Conservation (phyloP, 1,140 invertebrate species). For the Adoxophyes honmai region DNA sequence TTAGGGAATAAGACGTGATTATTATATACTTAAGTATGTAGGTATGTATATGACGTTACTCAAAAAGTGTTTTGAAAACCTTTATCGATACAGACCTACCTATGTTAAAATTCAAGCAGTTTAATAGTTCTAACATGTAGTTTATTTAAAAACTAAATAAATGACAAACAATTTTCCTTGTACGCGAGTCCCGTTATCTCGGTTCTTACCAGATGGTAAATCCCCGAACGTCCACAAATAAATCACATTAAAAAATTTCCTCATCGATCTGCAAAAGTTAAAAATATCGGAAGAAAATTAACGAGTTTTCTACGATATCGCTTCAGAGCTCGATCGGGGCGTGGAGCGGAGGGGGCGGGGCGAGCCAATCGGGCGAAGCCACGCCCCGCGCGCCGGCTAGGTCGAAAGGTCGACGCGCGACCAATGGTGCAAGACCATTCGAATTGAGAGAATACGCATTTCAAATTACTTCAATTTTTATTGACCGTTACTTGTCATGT, state of each 20-base stretch:
- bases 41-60: too few relatives aligned
- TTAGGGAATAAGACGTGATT: too few relatives aligned
- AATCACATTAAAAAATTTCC: too few relatives aligned
- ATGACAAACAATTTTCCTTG: neutral
- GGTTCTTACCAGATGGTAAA: too few relatives aligned
- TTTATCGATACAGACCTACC: too few relatives aligned
- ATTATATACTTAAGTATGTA: too few relatives aligned
- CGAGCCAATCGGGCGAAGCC: constrained; percentile 63
- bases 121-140: too few relatives aligned
- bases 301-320: constrained; percentile 11
- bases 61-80: too few relatives aligned
- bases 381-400: constrained; percentile 55
- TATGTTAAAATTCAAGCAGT: too few relatives aligned
- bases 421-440: constrained; percentile 45
- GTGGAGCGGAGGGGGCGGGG: constrained; percentile 41
- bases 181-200: neutral
- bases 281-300: constrained; percentile 11
- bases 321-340: constrained; percentile 38
- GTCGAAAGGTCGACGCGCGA: constrained; percentile 64
- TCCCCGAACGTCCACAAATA: too few relatives aligned
- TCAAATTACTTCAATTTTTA: neutral
- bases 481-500: too few relatives aligned
- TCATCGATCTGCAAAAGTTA: neutral
- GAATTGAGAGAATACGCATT: constrained; percentile 5
- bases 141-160: too few relatives aligned